Percentiles rank a stretch among this genome's conserved stretches.
These are phyloP conservation scores for Rynchops niger DNA, from an alignment of 2,113 vertebrate species.

Conservation along the genomic window DNA sequence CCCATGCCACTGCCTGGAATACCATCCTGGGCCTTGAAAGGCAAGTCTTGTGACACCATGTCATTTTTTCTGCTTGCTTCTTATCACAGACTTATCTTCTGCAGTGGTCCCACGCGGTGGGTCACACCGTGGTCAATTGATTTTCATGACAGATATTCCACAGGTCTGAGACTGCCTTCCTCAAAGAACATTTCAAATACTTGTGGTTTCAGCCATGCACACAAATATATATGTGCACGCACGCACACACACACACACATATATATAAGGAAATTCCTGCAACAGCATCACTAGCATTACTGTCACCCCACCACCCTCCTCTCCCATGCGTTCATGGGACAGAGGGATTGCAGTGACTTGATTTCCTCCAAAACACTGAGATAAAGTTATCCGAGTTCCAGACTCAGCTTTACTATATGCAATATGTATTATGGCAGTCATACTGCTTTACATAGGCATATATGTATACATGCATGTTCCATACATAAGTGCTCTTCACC, in stretches of 20 bases:
- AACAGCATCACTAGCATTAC: background rate
- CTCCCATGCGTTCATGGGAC: background rate
- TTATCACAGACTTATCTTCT: conserved; percentile 50
- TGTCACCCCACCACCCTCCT: background rate
- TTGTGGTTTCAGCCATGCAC: conserved; percentile 19
- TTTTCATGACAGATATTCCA: conserved; percentile 51
- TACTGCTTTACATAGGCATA: background rate
- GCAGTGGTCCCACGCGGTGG: background rate
- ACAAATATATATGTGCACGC: background rate
- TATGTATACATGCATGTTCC: background rate
- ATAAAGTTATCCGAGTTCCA: background rate
- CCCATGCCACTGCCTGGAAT: too few relatives aligned
- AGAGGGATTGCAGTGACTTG: background rate
- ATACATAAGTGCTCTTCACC: background rate
- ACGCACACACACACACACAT: too few relatives aligned
- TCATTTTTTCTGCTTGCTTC: background rate
- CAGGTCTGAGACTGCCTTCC: conserved; percentile 46
- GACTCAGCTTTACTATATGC: background rate
- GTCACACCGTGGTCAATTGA: conserved; percentile 38
- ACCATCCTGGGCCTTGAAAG: too few relatives aligned
- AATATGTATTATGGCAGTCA: background rate
- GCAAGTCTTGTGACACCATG: too few relatives aligned
- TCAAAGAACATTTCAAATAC: conserved; percentile 39
- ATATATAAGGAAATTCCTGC: background rate
- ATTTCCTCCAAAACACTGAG: background rate